Base-by-base conservation (phyloP, 2,797 vertebrate species). In the Thripadectes ignobilis region DNA sequence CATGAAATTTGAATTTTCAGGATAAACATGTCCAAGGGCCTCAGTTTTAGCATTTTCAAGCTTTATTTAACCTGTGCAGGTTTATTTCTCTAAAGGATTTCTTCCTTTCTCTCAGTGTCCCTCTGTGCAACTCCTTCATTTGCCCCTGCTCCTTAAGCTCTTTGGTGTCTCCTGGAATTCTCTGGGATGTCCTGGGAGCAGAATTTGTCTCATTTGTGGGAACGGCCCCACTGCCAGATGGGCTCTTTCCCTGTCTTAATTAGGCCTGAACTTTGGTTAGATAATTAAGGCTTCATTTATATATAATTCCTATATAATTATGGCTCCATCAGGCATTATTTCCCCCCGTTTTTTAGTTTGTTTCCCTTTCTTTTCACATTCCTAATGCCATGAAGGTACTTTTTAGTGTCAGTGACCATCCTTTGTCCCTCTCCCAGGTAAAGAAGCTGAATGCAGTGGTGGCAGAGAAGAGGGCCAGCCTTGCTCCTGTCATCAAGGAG, bases 401-500 rank as follows among this genome's bases (percentile, higher is more conserved):
- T 2, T 86, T 88, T 0, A 39, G 55, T 91, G 73, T 74, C 62
- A 66, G 38, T n/a, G 32, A 89, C 0, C 30, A 21, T 36, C 49
- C 77, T 92, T 90, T 97, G 15, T 86, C 83, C 76, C 66, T 92
- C 87, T 96, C 66, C 77, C 97, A 99, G 99, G 99, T 99, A 38
- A 99, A 98, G 98, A 99, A 99, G 76, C 97, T 99, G 88, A 99
- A 99, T 84, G 95, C 98, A 7, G 94, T 98, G 97, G 99, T 99
- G 67, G 98, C 97, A 80, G 98, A 99, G 93, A 99, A 99, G 98
- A 99, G 99, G 96, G 98, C 99, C 1, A 99, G 98, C 81, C 97
- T 99, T 3, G 99, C 99, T 80, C 99, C 99, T 9, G 97, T 99
- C 67, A 99, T 99, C 96, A 99, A 99, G 98, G 99, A 99, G 65